Evolutionary conservation across 92 coral and sea anemone species (phyloP), one percentile per base, ranked within the genome.

Genomic region (Umimayanthus chanpuru): DNA sequence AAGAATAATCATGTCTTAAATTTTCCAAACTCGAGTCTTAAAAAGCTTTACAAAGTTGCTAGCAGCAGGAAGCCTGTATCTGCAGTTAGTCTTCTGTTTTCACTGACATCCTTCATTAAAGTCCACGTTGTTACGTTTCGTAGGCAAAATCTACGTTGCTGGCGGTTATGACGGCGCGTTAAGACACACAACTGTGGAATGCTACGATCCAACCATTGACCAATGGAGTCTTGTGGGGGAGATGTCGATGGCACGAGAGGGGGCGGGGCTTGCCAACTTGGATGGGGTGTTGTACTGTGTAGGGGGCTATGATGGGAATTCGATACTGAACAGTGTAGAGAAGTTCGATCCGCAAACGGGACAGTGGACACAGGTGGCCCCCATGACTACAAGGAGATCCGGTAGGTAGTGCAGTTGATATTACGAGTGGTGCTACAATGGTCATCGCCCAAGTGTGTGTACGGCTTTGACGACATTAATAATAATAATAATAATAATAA

Each of bases 101-200:
- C n/a, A 14, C 16, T 74, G 16, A 3, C n/a, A 32, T 32, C 36
- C 28, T 38, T 73, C 14, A 3, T 25, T 20, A 74, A 32, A 18
- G 28, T 0, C 44, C 44, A 20, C 39, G 21, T 43, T 43, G 4
- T 26, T n/a, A n/a, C 21, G 20, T 28, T 49, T 9, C 70, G 1
- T 76, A 97, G 99, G 99, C 2, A 97, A 97, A 88, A 97, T 97
- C 67, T 97, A 94, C 83, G 99, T 97, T 6, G 98, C 98, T 47
- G 99, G 99, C 23, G 99, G 99, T 65, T 97, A 92, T 82, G 99
- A 97, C 85, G 99, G 99, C 6, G 92, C 98, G n/a, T 85, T 96
- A n/a, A 94, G 99, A 38, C 99, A 95, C 88, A 95, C 95, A 5
- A 94, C 92, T 58, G 97, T 97, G n/a, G 99, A 97, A 85, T 94